phyloP scores from a whole-genome alignment of 2,888 invertebrate species.

The Microctonus hyperodae region DNA sequence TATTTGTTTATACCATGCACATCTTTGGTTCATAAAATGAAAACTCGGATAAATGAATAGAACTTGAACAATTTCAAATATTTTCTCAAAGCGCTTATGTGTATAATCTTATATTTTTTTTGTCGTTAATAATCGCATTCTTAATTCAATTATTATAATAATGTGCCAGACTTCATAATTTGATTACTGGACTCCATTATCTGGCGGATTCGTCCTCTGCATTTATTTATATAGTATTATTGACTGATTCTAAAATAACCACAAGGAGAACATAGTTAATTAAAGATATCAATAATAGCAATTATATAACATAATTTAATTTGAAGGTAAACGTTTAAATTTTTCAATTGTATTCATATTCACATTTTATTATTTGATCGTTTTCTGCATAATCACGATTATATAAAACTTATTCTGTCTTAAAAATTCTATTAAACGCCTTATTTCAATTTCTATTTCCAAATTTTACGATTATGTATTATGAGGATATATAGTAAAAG shows the following conservation, averaged over 20 bases:
- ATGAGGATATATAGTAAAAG: slow-evolving; percentile 38
- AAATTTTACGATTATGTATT: slow-evolving; percentile 43
- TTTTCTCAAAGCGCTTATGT: slow-evolving; percentile 7
- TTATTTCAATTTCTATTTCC: slow-evolving; percentile 16
- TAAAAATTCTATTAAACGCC: slow-evolving; percentile 23
- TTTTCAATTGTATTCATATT: slow-evolving; percentile 32
- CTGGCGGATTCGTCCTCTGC: neutral
- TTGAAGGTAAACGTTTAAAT: slow-evolving; percentile 6
- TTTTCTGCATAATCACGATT: slow-evolving; percentile 19
- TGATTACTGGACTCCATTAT: slow-evolving; percentile 2
- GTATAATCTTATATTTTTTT: slow-evolving; percentile 24
- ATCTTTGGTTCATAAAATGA: neutral
- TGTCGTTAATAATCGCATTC: slow-evolving; percentile 31
- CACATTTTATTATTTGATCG: too few relatives aligned
- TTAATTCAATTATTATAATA: slow-evolving; percentile 12
- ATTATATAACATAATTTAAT: neutral
- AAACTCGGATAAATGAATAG: slow-evolving; percentile 13
- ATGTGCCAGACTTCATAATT: slow-evolving; percentile 12
- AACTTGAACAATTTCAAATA: neutral
- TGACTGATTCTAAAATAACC: slow-evolving; percentile 29
- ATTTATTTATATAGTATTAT: slow-evolving; percentile 22
- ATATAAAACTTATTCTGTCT: slow-evolving; percentile 37
- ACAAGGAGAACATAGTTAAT: slow-evolving; percentile 20
- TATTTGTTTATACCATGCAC: neutral
- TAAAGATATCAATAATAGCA: neutral